Conservation (phyloP, 2,797 vertebrate genomes). For the Pyrocephalus nanus region DNA sequence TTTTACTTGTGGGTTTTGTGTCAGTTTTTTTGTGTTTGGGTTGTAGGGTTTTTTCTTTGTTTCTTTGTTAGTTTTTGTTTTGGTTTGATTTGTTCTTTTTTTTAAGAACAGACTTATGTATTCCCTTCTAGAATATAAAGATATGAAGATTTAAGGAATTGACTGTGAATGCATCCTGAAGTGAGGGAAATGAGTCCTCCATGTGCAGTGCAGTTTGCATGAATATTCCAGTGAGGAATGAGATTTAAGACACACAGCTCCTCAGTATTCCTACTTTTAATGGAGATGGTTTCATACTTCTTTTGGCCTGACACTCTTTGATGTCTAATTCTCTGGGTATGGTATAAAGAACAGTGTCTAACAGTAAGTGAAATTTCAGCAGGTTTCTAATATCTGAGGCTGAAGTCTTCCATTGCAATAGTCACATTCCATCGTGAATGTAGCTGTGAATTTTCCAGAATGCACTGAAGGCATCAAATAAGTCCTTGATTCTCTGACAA, state of each 20-base stretch:
- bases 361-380: background rate
- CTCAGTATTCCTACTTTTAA: background rate
- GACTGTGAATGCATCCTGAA: background rate
- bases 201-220: background rate
- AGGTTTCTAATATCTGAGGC: background rate
- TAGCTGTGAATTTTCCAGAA: background rate
- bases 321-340: background rate
- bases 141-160: background rate
- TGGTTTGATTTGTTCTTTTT: too few relatives aligned
- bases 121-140: background rate
- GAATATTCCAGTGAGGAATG: background rate
- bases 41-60: background rate
- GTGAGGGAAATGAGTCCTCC: background rate
- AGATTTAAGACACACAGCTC: background rate
- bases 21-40: background rate
- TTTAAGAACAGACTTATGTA: background rate
- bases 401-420: background rate
- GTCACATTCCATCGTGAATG: background rate
- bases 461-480: background rate
- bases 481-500: background rate
- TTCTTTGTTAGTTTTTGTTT: background rate
- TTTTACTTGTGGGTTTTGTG: background rate
- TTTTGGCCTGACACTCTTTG: background rate
- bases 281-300: background rate
- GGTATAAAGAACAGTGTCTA: background rate